phyloP scores from a whole-genome alignment of 2,113 vertebrate genomes.

The Garra rufa region DNA sequence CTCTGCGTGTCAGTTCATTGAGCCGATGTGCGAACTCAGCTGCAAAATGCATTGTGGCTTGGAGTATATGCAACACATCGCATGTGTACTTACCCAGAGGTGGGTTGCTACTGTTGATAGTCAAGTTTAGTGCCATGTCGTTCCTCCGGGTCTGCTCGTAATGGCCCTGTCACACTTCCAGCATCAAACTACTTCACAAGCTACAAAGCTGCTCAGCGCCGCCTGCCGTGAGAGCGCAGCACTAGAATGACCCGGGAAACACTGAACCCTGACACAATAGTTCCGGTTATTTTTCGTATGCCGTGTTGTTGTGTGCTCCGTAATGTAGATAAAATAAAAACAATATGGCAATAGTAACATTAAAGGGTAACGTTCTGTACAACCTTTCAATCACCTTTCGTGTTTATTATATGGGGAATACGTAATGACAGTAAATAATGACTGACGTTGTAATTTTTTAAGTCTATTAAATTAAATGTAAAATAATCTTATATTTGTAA shows the following conservation, averaged over 20 bases:
- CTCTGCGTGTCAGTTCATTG: not conserved
- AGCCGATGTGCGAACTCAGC: not conserved
- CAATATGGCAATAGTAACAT: not conserved
- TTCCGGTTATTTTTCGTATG: not conserved
- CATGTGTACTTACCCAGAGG: constrained; percentile 70
- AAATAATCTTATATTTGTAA: not conserved
- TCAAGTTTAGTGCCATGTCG: constrained; percentile 77
- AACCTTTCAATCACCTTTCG: not conserved
- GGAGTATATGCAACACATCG: not conserved
- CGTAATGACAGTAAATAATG: not conserved
- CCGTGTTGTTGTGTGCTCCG: not conserved
- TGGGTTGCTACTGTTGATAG: constrained; percentile 72
- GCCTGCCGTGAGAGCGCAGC: constrained; percentile 7
- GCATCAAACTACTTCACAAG: not conserved
- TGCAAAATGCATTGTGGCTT: not conserved
- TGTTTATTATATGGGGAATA: too few species aligned
- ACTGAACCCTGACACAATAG: not conserved
- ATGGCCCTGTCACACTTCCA: constrained; percentile 23
- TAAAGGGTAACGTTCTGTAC: not conserved
- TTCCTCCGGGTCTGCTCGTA: constrained; percentile 23
- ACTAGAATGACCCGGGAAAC: not conserved
- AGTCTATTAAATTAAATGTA: not conserved
- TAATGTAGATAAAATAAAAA: not conserved
- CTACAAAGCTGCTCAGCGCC: constrained; percentile 25
- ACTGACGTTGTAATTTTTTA: too few species aligned